phyloP scores from a whole-genome alignment of 2,888 invertebrate genomes.

The Agrilus biguttatus region DNA sequence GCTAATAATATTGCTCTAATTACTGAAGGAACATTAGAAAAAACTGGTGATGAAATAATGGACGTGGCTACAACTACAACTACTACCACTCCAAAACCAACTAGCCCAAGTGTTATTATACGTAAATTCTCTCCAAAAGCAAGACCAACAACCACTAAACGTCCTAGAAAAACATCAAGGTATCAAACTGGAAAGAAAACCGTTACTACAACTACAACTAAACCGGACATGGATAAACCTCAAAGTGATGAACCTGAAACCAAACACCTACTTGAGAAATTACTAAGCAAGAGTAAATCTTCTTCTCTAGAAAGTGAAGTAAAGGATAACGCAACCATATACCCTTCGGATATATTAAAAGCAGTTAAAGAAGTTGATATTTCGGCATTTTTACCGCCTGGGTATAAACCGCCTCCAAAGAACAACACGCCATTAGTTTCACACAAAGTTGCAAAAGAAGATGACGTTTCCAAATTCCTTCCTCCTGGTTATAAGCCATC shows the following conservation, averaged over 20 bases:
- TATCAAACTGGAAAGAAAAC: constrained; percentile 42
- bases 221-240: constrained; percentile 16
- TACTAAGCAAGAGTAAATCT: constrained; percentile 12
- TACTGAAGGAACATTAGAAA: constrained; percentile 35
- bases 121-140: constrained; percentile 44
- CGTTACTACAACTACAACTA: constrained; percentile 17
- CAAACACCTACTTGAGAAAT: constrained; percentile 33
- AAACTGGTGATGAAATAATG: constrained; percentile 18
- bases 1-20: constrained; percentile 53
- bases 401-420: constrained; percentile 25
- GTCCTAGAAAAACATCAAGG: constrained; percentile 23
- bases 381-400: constrained; percentile 29
- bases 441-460: constrained; percentile 26
- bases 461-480: constrained; percentile 27
- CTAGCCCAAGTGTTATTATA: constrained; percentile 47
- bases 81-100: constrained; percentile 24
- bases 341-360: constrained; percentile 24
- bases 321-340: constrained; percentile 22
- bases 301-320: constrained; percentile 16
- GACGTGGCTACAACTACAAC: constrained; percentile 31
- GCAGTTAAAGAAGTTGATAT: constrained; percentile 33
- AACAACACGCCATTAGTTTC: constrained; percentile 4
- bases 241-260: constrained; percentile 30
- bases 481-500: constrained; percentile 30
- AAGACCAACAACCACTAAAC: constrained; percentile 20